Evolutionary conservation across 2,797 vertebrate genomes (phyloP).

Genomic region (Ctenosaura bakeri): DNA sequence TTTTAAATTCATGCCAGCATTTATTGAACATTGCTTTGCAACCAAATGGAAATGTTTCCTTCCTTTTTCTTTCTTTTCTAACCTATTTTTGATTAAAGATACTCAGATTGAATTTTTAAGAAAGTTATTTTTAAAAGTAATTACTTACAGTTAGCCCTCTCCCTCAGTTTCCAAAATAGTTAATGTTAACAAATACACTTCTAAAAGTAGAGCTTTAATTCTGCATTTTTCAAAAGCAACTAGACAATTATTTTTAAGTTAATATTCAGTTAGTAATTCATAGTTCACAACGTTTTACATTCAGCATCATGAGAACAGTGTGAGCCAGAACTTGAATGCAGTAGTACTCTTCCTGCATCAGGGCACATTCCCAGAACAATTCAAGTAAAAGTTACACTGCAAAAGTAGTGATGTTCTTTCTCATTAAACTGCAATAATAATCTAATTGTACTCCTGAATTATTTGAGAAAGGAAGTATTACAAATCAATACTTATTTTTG

Average conservation of each 20-base stretch:
- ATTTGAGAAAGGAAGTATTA: not conserved
- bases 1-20: constrained; percentile 25
- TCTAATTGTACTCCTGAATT: not conserved
- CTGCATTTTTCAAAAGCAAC: not conserved
- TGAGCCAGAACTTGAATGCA: not conserved
- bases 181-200: not conserved
- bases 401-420: not conserved
- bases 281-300: not conserved
- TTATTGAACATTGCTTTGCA: constrained; percentile 4
- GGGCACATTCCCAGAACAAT: not conserved
- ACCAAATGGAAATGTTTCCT: not conserved
- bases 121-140: not conserved
- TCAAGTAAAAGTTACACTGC: not conserved
- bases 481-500: not conserved
- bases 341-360: not conserved
- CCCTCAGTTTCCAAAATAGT: not conserved
- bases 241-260: not conserved
- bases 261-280: not conserved
- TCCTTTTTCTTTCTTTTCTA: not conserved
- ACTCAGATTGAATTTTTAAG: no score
- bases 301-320: not conserved
- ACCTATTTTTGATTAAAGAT: not conserved
- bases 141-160: not conserved
- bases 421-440: not conserved
- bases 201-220: not conserved